Evolutionary conservation across 2,888 invertebrate genomes (phyloP).

Genomic region (Adineta ricciae): DNA sequence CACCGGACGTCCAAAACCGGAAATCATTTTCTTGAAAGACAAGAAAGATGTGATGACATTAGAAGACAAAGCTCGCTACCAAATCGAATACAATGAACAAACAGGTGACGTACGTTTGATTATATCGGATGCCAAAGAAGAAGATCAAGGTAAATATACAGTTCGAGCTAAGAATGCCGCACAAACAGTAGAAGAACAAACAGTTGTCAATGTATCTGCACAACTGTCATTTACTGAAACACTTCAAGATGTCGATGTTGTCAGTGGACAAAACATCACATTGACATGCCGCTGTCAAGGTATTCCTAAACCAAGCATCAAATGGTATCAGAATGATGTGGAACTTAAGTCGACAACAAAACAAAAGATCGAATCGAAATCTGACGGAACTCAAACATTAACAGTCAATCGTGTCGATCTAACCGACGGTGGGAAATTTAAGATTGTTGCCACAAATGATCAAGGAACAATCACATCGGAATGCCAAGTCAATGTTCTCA

Average conservation of each 20-base stretch:
- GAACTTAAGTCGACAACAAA: constrained; percentile 29
- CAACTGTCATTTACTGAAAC: neutral
- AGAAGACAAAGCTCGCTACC: neutral
- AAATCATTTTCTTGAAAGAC: neutral
- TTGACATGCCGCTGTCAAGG: constrained; percentile 62
- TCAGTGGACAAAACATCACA: constrained; percentile 10
- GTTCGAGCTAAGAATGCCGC: neutral
- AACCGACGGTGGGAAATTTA: constrained; percentile 28
- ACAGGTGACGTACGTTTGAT: neutral
- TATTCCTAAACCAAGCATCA: constrained; percentile 73
- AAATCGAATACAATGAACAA: constrained; percentile 1
- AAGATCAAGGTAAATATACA: constrained; percentile 17
- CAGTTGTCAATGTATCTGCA: neutral
- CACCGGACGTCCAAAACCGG: neutral
- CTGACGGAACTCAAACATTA: constrained; percentile 25
- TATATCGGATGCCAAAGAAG: neutral
- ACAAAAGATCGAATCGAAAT: constrained; percentile 34
- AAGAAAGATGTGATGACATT: neutral
- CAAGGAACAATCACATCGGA: constrained; percentile 24
- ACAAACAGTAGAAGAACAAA: constrained; percentile 18
- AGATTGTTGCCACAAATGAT: constrained; percentile 25
- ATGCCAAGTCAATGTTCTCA: constrained; percentile 23
- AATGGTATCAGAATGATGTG: constrained; percentile 57
- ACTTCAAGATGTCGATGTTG: neutral
- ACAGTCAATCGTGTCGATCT: constrained; percentile 26